These are phyloP conservation scores for Cotesia congregata DNA, from an alignment of 2,888 invertebrate species.

Conservation along the genomic window DNA sequence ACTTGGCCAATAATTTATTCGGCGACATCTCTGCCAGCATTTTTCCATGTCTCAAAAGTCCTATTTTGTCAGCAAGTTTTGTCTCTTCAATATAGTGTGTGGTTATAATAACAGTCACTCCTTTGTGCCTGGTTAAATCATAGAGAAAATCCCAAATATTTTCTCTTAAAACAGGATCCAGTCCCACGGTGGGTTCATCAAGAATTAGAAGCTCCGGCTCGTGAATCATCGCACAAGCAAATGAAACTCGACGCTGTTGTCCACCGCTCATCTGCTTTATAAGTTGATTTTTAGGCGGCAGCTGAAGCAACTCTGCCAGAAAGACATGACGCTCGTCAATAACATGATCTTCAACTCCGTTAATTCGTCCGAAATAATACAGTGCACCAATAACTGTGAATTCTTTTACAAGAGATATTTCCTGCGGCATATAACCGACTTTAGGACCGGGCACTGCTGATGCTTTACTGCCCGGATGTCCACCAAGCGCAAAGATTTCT, in stretches of 20 bases:
- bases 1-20: constrained; percentile 77
- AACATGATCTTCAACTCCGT: constrained; percentile 78
- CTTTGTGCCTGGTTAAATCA: constrained; percentile 78
- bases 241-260: constrained; percentile 89
- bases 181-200: constrained; percentile 95
- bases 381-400: constrained; percentile 88
- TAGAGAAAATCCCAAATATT: constrained; percentile 90
- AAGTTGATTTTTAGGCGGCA: constrained; percentile 79
- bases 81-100: constrained; percentile 97
- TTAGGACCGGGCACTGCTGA: constrained; percentile 80
- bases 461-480: constrained; percentile 75
- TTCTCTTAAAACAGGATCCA: constrained; percentile 90
- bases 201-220: constrained; percentile 89
- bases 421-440: constrained; percentile 94
- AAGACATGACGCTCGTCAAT: constrained; percentile 79
- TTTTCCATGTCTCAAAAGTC: constrained; percentile 88
- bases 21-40: constrained; percentile 90
- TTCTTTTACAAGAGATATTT: constrained; percentile 84
- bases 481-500: constrained; percentile 81
- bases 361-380: constrained; percentile 88
- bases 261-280: constrained; percentile 88
- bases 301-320: constrained; percentile 80
- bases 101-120: constrained; percentile 89
- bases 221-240: constrained; percentile 90
- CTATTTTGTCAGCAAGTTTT: constrained; percentile 85